Conservation (phyloP, 2,113 vertebrate genomes). For the Plecturocebus donacophilus region DNA sequence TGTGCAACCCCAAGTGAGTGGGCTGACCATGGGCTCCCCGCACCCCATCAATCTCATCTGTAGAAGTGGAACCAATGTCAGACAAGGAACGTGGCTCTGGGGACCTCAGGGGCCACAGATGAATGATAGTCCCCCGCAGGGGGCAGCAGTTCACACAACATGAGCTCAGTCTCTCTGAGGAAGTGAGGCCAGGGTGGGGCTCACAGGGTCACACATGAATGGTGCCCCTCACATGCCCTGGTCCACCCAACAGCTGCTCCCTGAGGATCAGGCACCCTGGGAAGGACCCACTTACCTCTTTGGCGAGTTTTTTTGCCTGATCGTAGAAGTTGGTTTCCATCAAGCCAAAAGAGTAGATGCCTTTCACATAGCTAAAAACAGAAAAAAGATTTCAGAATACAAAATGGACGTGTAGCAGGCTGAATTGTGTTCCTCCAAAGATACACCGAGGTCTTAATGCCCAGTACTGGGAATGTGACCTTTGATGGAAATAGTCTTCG, state of each 20-base stretch:
- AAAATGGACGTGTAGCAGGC: accelerated
- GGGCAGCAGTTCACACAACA: not conserved
- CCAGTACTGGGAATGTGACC: not conserved
- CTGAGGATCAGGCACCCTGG: accelerated
- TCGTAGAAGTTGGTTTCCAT: slow-evolving; percentile 93
- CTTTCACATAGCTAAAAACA: slow-evolving; percentile 92
- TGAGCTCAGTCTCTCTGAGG: accelerated
- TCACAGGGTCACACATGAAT: accelerated
- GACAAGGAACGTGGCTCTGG: not conserved
- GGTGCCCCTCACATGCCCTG: not conserved
- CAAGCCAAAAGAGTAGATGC: slow-evolving; percentile 94
- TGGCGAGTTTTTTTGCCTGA: slow-evolving; percentile 91
- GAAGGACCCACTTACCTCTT: slow-evolving; percentile 87
- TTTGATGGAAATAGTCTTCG: not conserved
- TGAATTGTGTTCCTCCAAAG: accelerated
- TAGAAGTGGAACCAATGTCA: accelerated
- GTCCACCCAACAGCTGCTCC: accelerated
- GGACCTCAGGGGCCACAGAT: accelerated
- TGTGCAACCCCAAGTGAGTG: accelerated
- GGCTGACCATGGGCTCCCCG: accelerated
- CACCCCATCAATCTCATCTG: not conserved
- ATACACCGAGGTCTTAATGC: accelerated
- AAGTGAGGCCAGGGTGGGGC: not conserved
- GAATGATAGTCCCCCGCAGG: no score
- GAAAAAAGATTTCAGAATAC: not conserved